Evolutionary conservation across 2,113 vertebrate genomes (phyloP).

Genomic region (Prietella phreatophila): DNA sequence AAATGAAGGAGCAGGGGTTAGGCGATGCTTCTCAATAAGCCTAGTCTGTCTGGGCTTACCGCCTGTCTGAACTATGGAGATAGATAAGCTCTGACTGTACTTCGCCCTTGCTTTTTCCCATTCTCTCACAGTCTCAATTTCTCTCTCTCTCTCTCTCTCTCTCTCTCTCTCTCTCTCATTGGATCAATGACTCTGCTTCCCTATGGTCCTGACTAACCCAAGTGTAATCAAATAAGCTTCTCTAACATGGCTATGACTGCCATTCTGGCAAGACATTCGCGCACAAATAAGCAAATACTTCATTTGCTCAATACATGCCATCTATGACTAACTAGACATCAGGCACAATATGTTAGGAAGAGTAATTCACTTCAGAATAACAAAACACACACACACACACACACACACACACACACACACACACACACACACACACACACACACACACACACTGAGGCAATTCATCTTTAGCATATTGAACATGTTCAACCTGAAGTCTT

Average conservation of each 20-base stretch:
- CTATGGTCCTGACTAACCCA: constrained; percentile 43
- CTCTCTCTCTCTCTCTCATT: constrained; percentile 16
- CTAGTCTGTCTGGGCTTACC: constrained; percentile 47
- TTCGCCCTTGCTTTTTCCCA: constrained; percentile 28
- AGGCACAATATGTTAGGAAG: constrained; percentile 49
- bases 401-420: constrained; percentile 15
- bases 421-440: constrained; percentile 6
- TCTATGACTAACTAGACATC: constrained; percentile 53
- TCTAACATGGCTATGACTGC: constrained; percentile 45
- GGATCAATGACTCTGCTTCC: constrained; percentile 48
- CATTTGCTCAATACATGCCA: constrained; percentile 54
- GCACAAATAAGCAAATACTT: constrained; percentile 53
- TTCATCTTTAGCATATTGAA: constrained; percentile 38
- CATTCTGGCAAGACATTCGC: constrained; percentile 36
- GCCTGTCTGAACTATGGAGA: constrained; percentile 67
- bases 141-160: constrained; percentile 28
- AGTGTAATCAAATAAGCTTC: constrained; percentile 46
- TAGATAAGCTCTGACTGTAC: constrained; percentile 58
- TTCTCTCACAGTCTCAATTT: constrained; percentile 14
- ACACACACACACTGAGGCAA: constrained; percentile 19
- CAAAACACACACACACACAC: constrained; percentile 34
- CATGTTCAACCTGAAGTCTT: constrained; percentile 13
- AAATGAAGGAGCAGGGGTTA: constrained; percentile 66
- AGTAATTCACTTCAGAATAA: constrained; percentile 49
- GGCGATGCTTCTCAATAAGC: constrained; percentile 72